phyloP scores from a whole-genome alignment of 2,113 vertebrate species.

The Herpetotheres cachinnans region DNA sequence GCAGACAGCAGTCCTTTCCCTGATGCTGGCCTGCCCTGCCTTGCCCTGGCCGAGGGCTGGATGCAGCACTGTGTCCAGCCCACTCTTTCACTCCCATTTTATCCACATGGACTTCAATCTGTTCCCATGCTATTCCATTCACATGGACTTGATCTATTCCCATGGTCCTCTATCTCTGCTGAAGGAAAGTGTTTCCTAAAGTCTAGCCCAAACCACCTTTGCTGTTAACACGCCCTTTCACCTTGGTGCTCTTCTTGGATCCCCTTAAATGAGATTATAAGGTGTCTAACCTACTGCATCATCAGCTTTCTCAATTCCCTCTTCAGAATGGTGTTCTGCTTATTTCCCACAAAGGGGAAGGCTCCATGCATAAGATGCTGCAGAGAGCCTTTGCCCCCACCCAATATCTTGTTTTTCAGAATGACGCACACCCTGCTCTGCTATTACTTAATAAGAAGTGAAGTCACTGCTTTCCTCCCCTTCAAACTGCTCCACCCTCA shows the following conservation, averaged over 20 bases:
- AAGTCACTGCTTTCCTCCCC: conserved; percentile 48
- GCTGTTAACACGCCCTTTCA: neutral
- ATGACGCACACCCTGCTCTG: neutral
- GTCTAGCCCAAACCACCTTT: neutral
- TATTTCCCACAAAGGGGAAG: neutral
- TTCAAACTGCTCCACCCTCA: conserved; percentile 57
- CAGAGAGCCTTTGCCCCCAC: conserved; percentile 8
- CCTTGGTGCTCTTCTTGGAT: neutral
- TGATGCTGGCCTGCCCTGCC: neutral
- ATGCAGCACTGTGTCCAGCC: neutral
- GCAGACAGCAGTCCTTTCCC: neutral
- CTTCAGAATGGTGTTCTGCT: neutral
- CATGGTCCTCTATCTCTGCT: neutral
- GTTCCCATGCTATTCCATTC: neutral
- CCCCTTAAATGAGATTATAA: neutral
- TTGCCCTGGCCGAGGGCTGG: neutral
- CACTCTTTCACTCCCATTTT: neutral
- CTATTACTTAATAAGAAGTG: conserved; percentile 51
- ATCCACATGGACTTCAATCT: neutral
- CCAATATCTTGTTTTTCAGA: conserved; percentile 1
- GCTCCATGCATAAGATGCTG: neutral
- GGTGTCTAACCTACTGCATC: neutral
- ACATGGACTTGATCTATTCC: neutral
- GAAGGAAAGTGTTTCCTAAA: neutral
- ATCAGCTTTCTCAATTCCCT: neutral